Conservation (phyloP, 1,140 invertebrate genomes). For the Eubasilissa regina region DNA sequence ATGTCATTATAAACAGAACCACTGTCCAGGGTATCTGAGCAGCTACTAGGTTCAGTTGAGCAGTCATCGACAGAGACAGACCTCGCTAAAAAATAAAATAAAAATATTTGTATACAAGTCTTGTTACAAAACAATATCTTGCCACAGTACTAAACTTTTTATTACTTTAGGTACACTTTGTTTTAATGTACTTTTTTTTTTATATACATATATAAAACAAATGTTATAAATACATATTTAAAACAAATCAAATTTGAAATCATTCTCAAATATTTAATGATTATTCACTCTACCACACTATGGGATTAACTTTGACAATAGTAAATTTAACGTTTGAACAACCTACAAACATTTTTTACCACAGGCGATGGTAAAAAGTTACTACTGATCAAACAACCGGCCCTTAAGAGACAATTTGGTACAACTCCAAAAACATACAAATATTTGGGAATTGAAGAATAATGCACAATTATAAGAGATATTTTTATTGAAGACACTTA, state of each 20-base stretch:
- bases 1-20: slow-evolving; percentile 45
- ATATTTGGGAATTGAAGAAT: too few relatives aligned
- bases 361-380: too few relatives aligned
- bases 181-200: not conserved
- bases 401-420: too few relatives aligned
- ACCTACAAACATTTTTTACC: too few relatives aligned
- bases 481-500: too few relatives aligned
- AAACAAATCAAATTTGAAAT: not conserved
- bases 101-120: not conserved
- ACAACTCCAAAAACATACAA: too few relatives aligned
- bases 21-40: slow-evolving; percentile 49
- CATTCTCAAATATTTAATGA: too few relatives aligned
- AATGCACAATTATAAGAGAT: too few relatives aligned
- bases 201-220: not conserved
- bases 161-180: not conserved
- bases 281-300: too few relatives aligned
- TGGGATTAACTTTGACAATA: too few relatives aligned
- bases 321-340: too few relatives aligned
- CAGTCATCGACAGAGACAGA: slow-evolving; percentile 36
- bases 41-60: slow-evolving; percentile 56
- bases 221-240: not conserved
- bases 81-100: slow-evolving; percentile 49
- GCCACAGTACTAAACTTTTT: not conserved
- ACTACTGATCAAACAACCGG: too few relatives aligned
- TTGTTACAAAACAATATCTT: not conserved